These are phyloP conservation scores for Lycaon pictus DNA, from an alignment of 2,113 vertebrate species.

Conservation along the genomic window DNA sequence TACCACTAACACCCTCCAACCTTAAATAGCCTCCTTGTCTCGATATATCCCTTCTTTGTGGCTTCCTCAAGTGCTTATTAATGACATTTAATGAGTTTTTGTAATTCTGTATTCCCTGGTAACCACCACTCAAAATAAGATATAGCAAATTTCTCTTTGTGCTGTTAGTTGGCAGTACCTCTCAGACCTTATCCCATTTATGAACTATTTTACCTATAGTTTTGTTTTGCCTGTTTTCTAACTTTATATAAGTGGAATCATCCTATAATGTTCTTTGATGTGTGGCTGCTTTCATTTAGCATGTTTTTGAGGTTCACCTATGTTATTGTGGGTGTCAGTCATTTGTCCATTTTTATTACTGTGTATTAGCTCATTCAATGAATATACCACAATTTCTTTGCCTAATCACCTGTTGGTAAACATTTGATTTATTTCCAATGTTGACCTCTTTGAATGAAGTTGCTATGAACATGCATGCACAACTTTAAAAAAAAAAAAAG, in stretches of 20 bases:
- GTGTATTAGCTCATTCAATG: background rate
- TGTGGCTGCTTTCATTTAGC: background rate
- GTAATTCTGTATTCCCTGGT: background rate
- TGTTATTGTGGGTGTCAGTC: background rate
- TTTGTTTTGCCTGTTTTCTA: background rate
- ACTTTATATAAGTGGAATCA: background rate
- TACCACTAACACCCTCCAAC: background rate
- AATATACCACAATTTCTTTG: background rate
- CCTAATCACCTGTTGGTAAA: background rate
- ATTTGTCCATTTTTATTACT: background rate
- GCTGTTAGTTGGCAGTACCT: background rate
- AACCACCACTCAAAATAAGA: background rate
- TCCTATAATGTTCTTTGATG: background rate
- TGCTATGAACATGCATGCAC: background rate
- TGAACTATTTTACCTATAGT: background rate
- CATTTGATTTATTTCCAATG: background rate
- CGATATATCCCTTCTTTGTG: background rate
- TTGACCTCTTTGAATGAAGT: background rate
- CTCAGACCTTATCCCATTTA: background rate
- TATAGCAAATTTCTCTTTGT: background rate
- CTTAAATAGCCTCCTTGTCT: background rate
- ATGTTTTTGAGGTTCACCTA: background rate
- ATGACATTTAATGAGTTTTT: background rate
- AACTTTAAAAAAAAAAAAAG: too few species aligned
- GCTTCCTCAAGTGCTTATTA: background rate